A percentile compares a stretch with the other conserved stretches of the same genome.
phyloP scores from a whole-genome alignment of 2,113 vertebrate genomes.

The Cryptomyrus ogoouensis region DNA sequence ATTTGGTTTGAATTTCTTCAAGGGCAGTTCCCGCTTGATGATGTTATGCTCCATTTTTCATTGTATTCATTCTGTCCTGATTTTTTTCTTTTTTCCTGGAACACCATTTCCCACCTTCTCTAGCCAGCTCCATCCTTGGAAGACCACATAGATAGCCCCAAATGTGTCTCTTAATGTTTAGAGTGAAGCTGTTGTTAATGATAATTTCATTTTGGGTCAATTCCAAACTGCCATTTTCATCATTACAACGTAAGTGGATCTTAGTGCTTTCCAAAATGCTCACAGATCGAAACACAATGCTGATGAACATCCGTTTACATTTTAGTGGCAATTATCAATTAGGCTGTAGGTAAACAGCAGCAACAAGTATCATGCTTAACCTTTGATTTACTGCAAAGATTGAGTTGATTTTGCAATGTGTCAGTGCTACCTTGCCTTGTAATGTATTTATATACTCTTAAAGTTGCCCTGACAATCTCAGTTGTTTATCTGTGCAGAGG shows the following conservation, averaged over 20 bases:
- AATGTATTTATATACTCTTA: background rate
- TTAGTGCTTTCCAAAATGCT: background rate
- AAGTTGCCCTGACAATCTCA: background rate
- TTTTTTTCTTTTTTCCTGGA: background rate
- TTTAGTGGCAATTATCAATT: background rate
- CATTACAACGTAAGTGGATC: background rate
- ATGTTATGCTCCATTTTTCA: background rate
- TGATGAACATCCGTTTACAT: background rate
- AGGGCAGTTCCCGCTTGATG: too few relatives aligned
- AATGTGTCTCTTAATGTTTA: background rate
- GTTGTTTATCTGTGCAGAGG: background rate
- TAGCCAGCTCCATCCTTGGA: background rate
- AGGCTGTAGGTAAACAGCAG: background rate
- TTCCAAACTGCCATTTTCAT: background rate
- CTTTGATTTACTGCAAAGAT: background rate
- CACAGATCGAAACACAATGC: background rate
- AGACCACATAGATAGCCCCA: background rate
- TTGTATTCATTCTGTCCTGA: background rate
- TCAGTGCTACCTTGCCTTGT: background rate
- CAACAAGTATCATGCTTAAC: background rate
- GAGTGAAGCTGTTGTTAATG: background rate
- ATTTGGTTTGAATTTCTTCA: too few relatives aligned
- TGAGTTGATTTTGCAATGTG: background rate
- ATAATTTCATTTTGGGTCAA: background rate
- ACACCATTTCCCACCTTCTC: background rate